These are phyloP conservation scores for Noctilio leporinus DNA, from an alignment of 2,113 vertebrate species.

Conservation along the genomic window DNA sequence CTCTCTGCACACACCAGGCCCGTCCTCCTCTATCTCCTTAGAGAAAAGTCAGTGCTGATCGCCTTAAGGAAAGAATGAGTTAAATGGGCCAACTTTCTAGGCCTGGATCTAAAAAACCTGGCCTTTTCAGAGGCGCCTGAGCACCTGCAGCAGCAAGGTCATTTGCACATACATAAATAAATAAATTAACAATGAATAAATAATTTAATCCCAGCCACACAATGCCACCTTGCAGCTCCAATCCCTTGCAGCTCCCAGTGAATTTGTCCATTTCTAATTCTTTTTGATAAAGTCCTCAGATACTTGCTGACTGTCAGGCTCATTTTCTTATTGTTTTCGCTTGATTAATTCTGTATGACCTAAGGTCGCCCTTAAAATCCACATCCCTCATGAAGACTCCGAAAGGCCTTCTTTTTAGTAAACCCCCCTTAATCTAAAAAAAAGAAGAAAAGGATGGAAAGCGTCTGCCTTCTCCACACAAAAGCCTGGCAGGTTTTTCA, in stretches of 20 bases:
- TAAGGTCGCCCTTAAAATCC: slow-evolving; percentile 88
- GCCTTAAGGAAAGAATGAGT: slow-evolving; percentile 85
- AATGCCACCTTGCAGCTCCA: slow-evolving; percentile 84
- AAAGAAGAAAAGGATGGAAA: slow-evolving; percentile 83
- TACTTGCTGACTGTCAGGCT: slow-evolving; percentile 86
- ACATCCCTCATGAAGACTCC: slow-evolving; percentile 83
- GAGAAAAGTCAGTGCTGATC: slow-evolving; percentile 84
- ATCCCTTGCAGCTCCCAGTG: slow-evolving; percentile 77
- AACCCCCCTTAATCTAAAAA: background rate
- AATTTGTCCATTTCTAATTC: slow-evolving; percentile 84
- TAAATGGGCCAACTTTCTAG: slow-evolving; percentile 86
- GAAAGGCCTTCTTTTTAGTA: slow-evolving; percentile 79
- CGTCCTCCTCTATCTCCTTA: slow-evolving; percentile 75
- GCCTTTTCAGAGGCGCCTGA: slow-evolving; percentile 82
- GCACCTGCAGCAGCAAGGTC: slow-evolving; percentile 85
- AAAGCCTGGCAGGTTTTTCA: slow-evolving; percentile 81
- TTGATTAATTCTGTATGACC: slow-evolving; percentile 92
- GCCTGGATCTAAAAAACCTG: slow-evolving; percentile 75
- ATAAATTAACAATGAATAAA: slow-evolving; percentile 91
- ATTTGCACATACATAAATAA: slow-evolving; percentile 88
- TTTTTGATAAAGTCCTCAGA: slow-evolving; percentile 88
- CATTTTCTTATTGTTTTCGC: slow-evolving; percentile 88
- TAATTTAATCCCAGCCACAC: slow-evolving; percentile 84
- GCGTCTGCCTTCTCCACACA: slow-evolving; percentile 84
- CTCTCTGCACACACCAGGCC: slow-evolving; percentile 73